These are phyloP conservation scores for Microhierax caerulescens DNA, from an alignment of 2,797 vertebrate genomes.

Conservation along the genomic window DNA sequence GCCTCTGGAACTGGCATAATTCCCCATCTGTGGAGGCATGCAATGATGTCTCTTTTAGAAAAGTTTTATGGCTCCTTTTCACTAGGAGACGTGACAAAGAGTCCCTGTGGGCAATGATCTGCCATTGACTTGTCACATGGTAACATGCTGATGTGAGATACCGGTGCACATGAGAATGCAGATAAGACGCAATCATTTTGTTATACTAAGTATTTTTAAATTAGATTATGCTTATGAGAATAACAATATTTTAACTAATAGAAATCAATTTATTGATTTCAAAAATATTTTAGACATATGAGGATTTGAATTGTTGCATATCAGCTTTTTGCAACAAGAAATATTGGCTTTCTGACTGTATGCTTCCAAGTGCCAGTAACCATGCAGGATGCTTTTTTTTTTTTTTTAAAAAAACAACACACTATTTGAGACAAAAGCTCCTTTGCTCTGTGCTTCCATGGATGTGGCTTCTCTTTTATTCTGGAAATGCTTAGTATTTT, in stretches of 20 bases:
- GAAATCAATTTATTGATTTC: background rate
- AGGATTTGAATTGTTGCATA: background rate
- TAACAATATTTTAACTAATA: background rate
- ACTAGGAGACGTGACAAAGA: background rate
- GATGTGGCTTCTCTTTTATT: background rate
- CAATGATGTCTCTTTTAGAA: background rate
- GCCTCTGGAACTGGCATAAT: background rate
- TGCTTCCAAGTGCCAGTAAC: background rate
- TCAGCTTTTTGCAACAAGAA: background rate
- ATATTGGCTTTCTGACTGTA: background rate
- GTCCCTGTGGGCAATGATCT: background rate
- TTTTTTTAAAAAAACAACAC: background rate
- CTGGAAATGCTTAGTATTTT: background rate
- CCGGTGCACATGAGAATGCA: rapidly evolving
- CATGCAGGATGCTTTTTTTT: rapidly evolving
- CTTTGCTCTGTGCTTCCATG: background rate
- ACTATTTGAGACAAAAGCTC: background rate
- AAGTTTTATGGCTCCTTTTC: background rate
- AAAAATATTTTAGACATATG: background rate
- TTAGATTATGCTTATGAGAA: background rate
- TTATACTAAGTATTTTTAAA: background rate
- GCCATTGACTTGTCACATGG: background rate
- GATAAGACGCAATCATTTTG: background rate
- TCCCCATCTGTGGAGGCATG: background rate
- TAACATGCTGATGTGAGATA: background rate